Base-by-base conservation (phyloP, 2,797 vertebrate genomes). In the Synanceia verrucosa region DNA sequence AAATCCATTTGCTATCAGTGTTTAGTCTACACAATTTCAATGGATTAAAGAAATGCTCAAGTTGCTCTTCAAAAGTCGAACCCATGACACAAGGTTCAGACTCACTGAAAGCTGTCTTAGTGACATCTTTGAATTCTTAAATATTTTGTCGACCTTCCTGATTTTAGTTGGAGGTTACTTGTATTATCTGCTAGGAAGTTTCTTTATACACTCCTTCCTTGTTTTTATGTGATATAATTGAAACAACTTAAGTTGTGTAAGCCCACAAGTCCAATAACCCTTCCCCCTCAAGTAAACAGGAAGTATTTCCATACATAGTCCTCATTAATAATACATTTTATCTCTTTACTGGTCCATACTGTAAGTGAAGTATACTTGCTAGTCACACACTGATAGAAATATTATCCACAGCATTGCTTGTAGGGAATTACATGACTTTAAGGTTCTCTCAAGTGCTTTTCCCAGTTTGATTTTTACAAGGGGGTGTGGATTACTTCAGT, bases 401-500 rank as follows among this genome's bases (percentile, higher is more conserved):
- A 2, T 24, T 26, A 18, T 36, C 44, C 13, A 31, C 12, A 28
- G 34, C 6, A 2, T 23, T 65, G 37, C 6, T 23, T 68, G 33
- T 57, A 50, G 75, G 65, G 67, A 71, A 59, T 55, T 36, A 36
- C 68, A 59, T 33, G 68, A 76, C 28, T 81, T 62, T 24, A 33
- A 73, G 11, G 47, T 82, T 57, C 41, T 66, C 52, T 69, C 64
- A 13, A 71, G 43, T 18, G 34, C 66, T 80, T 67, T 65, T 61
- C 56, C 36, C 60, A 53, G 74, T 81, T 76, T 23, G 62, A 44
- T 69, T 85, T 88, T 84, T 84, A 73, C n/a, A 47, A 61, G 64
- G 46, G 75, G 70, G 68, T 52, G 70, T 82, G 84, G 71, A 86
- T 88, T 89, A 86, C 86, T 84, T 91, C 87, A 86, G 79, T 62